A percentile compares a stretch with the other conserved stretches of the same genome.
These are phyloP conservation scores for Merluccius polli DNA, from an alignment of 2,797 vertebrate species.

Conservation along the genomic window DNA sequence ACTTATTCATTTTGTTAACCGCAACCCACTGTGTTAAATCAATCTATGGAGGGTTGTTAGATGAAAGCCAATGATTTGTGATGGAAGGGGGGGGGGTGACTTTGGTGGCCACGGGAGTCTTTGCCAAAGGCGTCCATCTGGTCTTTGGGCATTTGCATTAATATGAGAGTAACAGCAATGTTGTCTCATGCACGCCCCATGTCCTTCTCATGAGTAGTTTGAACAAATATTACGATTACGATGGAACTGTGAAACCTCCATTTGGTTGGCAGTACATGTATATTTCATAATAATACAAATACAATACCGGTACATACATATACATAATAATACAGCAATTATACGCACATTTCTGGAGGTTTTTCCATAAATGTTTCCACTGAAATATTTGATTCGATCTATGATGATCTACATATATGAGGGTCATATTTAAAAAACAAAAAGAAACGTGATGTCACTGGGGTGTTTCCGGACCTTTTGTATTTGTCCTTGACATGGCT, in stretches of 20 bases:
- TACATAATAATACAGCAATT: background rate
- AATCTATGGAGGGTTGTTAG: conserved; percentile 34
- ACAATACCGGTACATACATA: background rate
- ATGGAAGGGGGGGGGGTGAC: background rate
- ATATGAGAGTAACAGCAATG: background rate
- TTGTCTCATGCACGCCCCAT: background rate
- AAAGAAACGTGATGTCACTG: background rate
- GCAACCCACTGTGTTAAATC: conserved; percentile 26
- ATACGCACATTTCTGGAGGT: background rate
- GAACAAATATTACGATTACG: background rate
- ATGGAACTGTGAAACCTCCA: background rate
- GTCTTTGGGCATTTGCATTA: conserved; percentile 2
- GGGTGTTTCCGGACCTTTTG: conserved; percentile 61
- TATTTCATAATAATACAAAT: background rate
- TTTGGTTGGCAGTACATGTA: background rate
- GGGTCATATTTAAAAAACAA: too few relatives aligned
- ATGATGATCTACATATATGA: too few relatives aligned
- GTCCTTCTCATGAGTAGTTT: background rate
- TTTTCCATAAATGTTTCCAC: background rate
- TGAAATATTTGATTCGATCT: background rate
- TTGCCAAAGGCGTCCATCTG: background rate
- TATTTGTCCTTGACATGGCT: conserved; percentile 69
- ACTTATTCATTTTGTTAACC: background rate
- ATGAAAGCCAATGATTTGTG: conserved; percentile 27
- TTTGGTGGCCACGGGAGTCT: background rate